Base-by-base conservation (phyloP, 2,888 invertebrate genomes). In the Drosophila diplacantha region DNA sequence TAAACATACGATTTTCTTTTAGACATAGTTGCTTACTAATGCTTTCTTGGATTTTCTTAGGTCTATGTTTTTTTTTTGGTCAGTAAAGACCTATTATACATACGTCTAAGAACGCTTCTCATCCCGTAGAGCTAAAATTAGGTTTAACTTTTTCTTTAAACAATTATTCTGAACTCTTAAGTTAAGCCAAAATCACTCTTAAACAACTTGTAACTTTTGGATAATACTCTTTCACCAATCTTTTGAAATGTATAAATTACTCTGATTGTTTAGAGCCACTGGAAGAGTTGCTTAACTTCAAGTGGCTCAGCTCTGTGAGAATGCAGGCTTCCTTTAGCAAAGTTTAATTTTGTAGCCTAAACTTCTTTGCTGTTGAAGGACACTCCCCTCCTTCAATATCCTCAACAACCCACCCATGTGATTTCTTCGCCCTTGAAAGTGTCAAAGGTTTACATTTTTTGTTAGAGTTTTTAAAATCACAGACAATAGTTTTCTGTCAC, bases 401-500 rank as follows among this genome's bases (percentile, higher is more conserved):
- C n/a, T 24, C 7, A 20, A 26, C n/a, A 9, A 35, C 35, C 20
- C 3, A 22, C 1, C n/a, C 8, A 37, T 51, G 41, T 32, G 9
- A 8, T 22, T 24, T 38, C 8, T n/a, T n/a, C 5, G 5, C n/a
- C 1, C 11, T 26, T 41, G 11, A n/a, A 52, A 56, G 53, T 57
- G 73, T 53, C 51, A 67, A 43, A 64, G 51, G 46, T 39, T 65
- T 38, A 59, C 2, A 7, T 5, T 34, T 14, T 69, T 20, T 24
- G 24, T 16, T 62, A 1, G 54, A 50, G 69, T 61, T 78, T 71
- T 64, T 32, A 57, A 71, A 77, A 77, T 64, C 56, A 47, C 54
- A 58, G 65, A 74, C 69, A 74, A 64, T 58, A 67, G 57, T 66
- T 56, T 58, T 47, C 37, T 55, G 67, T 66, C 69, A 71, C 68